Conservation (phyloP, 2,888 invertebrate species). For the Ichneumon xanthorius region DNA sequence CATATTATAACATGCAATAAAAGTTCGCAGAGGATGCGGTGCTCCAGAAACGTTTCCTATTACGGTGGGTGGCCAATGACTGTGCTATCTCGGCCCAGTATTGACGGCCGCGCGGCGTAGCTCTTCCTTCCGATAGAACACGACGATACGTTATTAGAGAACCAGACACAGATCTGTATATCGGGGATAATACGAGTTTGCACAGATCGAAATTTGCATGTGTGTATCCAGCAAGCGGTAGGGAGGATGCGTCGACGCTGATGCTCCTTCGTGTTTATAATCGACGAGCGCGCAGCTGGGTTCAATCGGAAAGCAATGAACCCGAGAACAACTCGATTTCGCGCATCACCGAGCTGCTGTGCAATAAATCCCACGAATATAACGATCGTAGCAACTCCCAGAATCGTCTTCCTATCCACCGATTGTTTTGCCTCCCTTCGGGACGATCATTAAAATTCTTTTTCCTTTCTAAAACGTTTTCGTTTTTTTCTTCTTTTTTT, state of each 20-base stretch:
- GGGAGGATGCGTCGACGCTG: conserved; percentile 9
- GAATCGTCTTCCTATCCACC: conserved; percentile 16
- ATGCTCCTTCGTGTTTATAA: conserved; percentile 58
- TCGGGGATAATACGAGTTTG: background rate
- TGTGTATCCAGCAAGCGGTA: background rate
- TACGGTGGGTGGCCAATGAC: background rate
- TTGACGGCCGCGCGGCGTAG: background rate
- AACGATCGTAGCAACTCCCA: conserved; percentile 5
- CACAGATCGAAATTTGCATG: conserved; percentile 3
- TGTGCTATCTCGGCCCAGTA: background rate
- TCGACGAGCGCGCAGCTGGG: conserved; percentile 46
- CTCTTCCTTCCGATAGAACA: background rate
- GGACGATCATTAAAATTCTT: conserved; percentile 29
- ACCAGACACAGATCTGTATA: background rate
- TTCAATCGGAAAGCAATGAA: conserved; percentile 55
- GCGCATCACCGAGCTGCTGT: conserved; percentile 50
- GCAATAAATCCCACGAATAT: conserved; percentile 45
- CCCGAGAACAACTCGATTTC: conserved; percentile 39
- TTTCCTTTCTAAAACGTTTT: background rate
- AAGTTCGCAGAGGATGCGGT: no score
- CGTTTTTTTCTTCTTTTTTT: conserved; percentile 3
- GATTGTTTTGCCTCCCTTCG: conserved; percentile 13
- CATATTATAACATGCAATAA: no score
- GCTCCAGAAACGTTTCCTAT: no score
- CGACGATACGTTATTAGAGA: background rate